Conservation (phyloP, 2,113 vertebrate genomes). For the Hippopotamus amphibius region DNA sequence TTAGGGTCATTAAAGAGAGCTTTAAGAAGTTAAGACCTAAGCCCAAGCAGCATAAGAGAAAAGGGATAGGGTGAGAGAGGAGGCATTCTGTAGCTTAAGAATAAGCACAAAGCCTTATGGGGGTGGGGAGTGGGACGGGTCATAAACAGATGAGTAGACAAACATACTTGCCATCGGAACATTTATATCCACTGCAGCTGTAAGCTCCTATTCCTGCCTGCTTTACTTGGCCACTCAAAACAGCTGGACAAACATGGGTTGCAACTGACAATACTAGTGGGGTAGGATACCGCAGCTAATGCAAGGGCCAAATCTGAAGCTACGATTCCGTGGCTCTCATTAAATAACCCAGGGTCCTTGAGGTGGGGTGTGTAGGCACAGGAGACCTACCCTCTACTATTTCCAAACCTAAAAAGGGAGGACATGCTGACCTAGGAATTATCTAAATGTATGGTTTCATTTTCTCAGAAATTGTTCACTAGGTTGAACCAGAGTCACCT, state of each 20-base stretch:
- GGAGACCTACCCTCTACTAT: neutral
- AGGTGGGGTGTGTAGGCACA: neutral
- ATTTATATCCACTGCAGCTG: neutral
- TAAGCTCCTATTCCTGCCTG: neutral
- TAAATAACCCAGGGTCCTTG: neutral
- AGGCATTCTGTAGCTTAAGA: neutral
- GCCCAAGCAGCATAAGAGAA: neutral
- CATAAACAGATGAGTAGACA: slow-evolving; percentile 6
- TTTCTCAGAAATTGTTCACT: slow-evolving; percentile 56
- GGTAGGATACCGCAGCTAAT: neutral
- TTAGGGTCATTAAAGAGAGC: neutral
- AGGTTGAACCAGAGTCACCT: slow-evolving; percentile 52
- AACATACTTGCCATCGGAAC: neutral
- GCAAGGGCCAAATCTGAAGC: neutral
- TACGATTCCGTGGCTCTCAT: neutral
- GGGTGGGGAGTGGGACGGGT: neutral
- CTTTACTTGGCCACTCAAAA: slow-evolving; percentile 4
- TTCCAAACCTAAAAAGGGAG: slow-evolving; percentile 33
- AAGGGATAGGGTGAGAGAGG: neutral
- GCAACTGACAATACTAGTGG: neutral
- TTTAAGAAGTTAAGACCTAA: slow-evolving; percentile 41
- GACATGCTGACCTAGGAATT: slow-evolving; percentile 35
- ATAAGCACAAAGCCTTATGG: neutral
- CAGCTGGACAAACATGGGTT: neutral
- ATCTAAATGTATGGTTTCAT: slow-evolving; percentile 24